Evolutionary conservation across 2,888 invertebrate genomes (phyloP).

Genomic region (Dasypogon diadema): DNA sequence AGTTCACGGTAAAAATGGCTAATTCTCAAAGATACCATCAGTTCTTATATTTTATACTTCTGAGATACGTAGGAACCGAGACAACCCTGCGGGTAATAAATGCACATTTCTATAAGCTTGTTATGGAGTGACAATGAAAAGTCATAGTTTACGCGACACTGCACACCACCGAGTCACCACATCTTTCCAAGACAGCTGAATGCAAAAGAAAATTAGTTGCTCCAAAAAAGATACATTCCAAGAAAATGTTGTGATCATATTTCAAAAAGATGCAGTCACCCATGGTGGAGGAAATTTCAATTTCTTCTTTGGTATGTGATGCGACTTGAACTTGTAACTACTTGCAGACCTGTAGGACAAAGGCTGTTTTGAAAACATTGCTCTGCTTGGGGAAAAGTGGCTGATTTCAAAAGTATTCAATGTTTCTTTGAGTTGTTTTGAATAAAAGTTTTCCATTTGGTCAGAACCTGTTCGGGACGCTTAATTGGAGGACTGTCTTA

Average conservation of each 20-base stretch:
- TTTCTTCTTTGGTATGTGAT: conserved; percentile 44
- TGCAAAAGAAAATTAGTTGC: conserved; percentile 34
- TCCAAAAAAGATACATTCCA: conserved; percentile 48
- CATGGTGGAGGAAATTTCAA: conserved; percentile 37
- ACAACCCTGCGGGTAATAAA: not conserved
- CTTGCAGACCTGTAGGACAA: conserved; percentile 33
- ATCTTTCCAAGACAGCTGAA: conserved; percentile 13
- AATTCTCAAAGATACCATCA: conserved; percentile 19
- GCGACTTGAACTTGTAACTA: conserved; percentile 10
- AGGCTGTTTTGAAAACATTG: no score
- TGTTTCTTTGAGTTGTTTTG: no score
- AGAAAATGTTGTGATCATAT: conserved; percentile 39
- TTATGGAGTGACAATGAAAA: conserved; percentile 37
- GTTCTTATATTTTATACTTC: conserved; percentile 41
- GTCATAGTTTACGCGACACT: conserved; percentile 34
- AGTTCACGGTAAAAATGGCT: conserved; percentile 41
- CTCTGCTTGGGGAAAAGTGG: no score
- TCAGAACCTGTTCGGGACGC: no score
- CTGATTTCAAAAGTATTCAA: no score
- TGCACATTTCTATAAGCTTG: not conserved
- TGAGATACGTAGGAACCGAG: not conserved
- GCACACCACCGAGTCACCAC: conserved; percentile 2
- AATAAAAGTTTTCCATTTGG: no score
- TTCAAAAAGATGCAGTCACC: conserved; percentile 39
- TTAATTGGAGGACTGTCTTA: no score